Conservation (phyloP, 1,140 invertebrate species). For the Tetramorium simillimum region DNA sequence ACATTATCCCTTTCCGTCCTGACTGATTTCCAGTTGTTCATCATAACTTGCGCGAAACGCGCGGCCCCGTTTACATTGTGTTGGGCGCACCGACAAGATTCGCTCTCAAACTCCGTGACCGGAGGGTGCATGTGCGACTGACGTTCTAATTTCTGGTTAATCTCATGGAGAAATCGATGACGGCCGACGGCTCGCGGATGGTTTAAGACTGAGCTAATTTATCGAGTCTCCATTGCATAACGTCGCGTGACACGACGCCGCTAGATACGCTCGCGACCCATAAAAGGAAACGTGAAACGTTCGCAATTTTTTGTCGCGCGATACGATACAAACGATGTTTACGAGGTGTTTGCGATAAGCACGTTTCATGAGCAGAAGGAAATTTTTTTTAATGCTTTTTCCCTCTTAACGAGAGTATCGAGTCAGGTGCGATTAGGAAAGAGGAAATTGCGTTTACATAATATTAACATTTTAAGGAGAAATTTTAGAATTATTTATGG, state of each 20-base stretch:
- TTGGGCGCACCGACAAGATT: background rate
- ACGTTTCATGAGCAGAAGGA: background rate
- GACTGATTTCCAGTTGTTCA: background rate
- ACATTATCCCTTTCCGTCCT: too few species aligned
- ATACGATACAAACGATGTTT: constrained; percentile 11
- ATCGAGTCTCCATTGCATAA: constrained; percentile 38
- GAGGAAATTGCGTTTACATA: background rate
- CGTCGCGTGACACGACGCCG: constrained; percentile 40
- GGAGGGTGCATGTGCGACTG: constrained; percentile 17
- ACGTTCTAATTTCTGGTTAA: constrained; percentile 56
- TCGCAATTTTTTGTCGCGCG: constrained; percentile 15
- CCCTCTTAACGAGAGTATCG: background rate
- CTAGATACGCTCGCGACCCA: constrained; percentile 22
- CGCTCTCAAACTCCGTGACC: background rate
- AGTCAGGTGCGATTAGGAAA: background rate
- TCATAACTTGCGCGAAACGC: constrained; percentile 31
- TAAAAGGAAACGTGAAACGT: constrained; percentile 18
- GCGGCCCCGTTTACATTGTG: background rate
- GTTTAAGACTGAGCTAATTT: constrained; percentile 54
- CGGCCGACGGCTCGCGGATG: constrained; percentile 35
- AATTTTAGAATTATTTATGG: too few species aligned
- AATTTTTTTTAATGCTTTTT: background rate
- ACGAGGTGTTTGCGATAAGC: background rate
- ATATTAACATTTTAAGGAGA: background rate
- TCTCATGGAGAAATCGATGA: constrained; percentile 42